Evolutionary conservation across 2,888 invertebrate species (phyloP), one percentile per base, ranked within the genome.

Genomic region (Masnerella sp.): DNA sequence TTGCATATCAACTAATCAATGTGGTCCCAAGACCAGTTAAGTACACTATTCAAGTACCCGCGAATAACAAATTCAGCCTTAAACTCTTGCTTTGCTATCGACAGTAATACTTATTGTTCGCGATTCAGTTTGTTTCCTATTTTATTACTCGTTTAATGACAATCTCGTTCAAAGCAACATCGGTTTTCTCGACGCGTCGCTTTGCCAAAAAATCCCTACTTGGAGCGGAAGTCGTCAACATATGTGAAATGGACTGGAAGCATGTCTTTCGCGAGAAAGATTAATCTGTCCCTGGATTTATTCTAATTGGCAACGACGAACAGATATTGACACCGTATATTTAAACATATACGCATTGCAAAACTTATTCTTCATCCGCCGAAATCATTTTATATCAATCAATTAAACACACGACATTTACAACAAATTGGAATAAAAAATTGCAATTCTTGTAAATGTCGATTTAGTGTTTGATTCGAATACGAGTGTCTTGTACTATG

Each of bases 181-280:
- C 67, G 72, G 51, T 7, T 22, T 22, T 22, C 22, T 7, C 22
- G 7, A 30, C 7, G 30, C 7, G 30, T 30, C 2, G 2, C 7
- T 8, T 9, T 30, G n/a, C n/a, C n/a, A n/a, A n/a, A n/a, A n/a
- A n/a, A n/a, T n/a, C n/a, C n/a, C n/a, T n/a, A n/a, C n/a, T n/a
- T n/a, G n/a, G n/a, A n/a, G n/a, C n/a, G n/a, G n/a, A n/a, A n/a
- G n/a, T n/a, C 7, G 25, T 5, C 25, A 25, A 25, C 25, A 25
- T 5, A n/a, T n/a, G n/a, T n/a, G n/a, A 59, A 67, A 56, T 67
- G 64, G 43, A 75, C 74, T 83, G 84, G 83, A 85, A 85, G 82
- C 81, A 83, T 82, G 47, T 77, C 83, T 83, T 83, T 84, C 81
- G 67, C 70, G 25, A 14, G 76, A 80, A 80, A 83, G 83, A 84